Conservation (phyloP, 1,140 invertebrate genomes). For the Anoplophora glabripennis region DNA sequence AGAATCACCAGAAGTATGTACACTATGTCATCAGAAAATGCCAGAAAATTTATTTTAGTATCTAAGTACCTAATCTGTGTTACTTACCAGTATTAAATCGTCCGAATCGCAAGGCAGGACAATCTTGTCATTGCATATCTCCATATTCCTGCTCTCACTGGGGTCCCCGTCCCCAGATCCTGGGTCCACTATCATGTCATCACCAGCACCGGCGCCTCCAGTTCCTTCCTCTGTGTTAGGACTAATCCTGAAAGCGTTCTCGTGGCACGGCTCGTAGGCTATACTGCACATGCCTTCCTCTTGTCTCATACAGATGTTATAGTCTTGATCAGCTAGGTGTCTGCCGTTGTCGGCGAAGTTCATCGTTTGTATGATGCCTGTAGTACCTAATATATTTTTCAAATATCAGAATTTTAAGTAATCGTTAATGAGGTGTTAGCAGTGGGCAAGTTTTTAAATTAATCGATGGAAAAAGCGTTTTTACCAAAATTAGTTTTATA, state of each 20-base stretch:
- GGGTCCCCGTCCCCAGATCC: slow-evolving; percentile 50
- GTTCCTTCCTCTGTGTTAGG: slow-evolving; percentile 43
- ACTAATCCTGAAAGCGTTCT: slow-evolving; percentile 74
- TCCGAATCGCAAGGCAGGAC: slow-evolving; percentile 79
- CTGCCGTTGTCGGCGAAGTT: slow-evolving; percentile 78
- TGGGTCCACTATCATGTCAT: slow-evolving; percentile 44
- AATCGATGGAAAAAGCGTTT: too few relatives aligned
- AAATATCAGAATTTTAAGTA: slow-evolving; percentile 4
- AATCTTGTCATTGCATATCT: slow-evolving; percentile 67
- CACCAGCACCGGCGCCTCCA: neutral
- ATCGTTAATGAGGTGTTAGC: too few relatives aligned
- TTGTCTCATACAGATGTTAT: slow-evolving; percentile 72
- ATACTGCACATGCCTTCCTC: slow-evolving; percentile 71
- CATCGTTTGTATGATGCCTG: slow-evolving; percentile 66
- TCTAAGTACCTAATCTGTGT: neutral
- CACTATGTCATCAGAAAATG: too few relatives aligned
- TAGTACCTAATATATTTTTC: slow-evolving; percentile 18
- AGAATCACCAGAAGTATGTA: too few relatives aligned
- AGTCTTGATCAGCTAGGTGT: slow-evolving; percentile 74
- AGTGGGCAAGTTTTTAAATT: too few relatives aligned
- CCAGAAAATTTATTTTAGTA: too few relatives aligned
- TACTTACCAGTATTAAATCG: slow-evolving; percentile 70
- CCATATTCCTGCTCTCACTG: slow-evolving; percentile 31
- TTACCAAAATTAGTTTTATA: too few relatives aligned
- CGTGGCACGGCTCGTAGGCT: slow-evolving; percentile 70